Percentiles rank a stretch among this genome's conserved stretches.
phyloP scores from a whole-genome alignment of 2,888 invertebrate species.

The Electrophaes corylata region DNA sequence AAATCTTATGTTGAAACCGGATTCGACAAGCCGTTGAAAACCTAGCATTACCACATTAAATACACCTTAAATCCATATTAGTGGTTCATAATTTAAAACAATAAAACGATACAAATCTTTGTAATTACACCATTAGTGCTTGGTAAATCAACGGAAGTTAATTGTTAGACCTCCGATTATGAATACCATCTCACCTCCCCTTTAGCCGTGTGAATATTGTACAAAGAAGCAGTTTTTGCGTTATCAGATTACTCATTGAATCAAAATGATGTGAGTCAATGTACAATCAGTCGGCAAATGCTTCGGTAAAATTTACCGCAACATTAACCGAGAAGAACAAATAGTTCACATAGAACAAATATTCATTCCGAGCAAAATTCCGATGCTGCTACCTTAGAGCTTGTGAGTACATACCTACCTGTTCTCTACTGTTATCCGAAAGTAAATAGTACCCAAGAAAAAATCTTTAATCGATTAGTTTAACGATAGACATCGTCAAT shows the following conservation, averaged over 20 bases:
- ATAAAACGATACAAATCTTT: conserved; percentile 62
- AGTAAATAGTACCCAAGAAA: too few relatives aligned
- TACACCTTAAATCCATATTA: conserved; percentile 39
- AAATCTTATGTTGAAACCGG: conserved; percentile 17
- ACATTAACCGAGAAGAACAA: conserved; percentile 19
- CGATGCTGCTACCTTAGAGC: background rate
- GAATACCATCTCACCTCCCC: conserved; percentile 66
- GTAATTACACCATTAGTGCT: conserved; percentile 66
- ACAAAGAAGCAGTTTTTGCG: conserved; percentile 60
- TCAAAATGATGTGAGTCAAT: conserved; percentile 54
- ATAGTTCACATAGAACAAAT: conserved; percentile 25
- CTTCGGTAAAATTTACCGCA: conserved; percentile 28
- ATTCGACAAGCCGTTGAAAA: conserved; percentile 33
- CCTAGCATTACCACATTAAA: conserved; percentile 38
- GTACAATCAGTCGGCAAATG: conserved; percentile 27
- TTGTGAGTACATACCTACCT: background rate
- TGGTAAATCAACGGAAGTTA: conserved; percentile 70
- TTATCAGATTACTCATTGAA: conserved; percentile 61
- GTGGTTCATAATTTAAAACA: conserved; percentile 50
- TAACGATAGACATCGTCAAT: conserved; percentile 16
- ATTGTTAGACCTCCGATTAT: conserved; percentile 66
- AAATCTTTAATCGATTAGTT: background rate
- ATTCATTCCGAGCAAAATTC: conserved; percentile 16
- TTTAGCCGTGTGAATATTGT: conserved; percentile 65
- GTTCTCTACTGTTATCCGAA: background rate